Evolutionary conservation across 1,140 invertebrate species (phyloP).

Genomic region (Cecropterus lyciades): DNA sequence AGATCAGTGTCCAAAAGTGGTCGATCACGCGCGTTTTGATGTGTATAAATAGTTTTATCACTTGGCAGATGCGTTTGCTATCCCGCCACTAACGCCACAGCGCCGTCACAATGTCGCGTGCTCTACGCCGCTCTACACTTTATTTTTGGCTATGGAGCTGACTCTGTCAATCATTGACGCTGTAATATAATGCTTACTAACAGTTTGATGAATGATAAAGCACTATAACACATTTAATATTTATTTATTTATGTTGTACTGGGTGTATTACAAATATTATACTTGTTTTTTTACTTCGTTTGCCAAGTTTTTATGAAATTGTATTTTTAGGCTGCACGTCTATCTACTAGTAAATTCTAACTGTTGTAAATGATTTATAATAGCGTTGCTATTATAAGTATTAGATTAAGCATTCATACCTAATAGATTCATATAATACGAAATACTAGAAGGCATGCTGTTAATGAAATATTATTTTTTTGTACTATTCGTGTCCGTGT

Average conservation of each 20-base stretch:
- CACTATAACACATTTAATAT: not conserved
- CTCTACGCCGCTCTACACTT: conserved; percentile 43
- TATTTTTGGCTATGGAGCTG: conserved; percentile 46
- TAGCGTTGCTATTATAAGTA: too few relatives aligned
- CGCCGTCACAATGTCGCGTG: conserved; percentile 56
- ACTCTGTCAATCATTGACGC: conserved; percentile 23
- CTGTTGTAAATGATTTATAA: too few relatives aligned
- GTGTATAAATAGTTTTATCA: conserved; percentile 71
- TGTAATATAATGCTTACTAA: conserved; percentile 10
- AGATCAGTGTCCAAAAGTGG: conserved; percentile 59
- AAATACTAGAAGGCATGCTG: too few relatives aligned
- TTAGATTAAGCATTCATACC: too few relatives aligned
- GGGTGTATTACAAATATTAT: not conserved
- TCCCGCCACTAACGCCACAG: conserved; percentile 5
- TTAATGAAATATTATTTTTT: too few relatives aligned
- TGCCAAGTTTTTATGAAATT: too few relatives aligned
- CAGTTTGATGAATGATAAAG: conserved; percentile 9
- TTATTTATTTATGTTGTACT: not conserved
- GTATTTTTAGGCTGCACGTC: too few relatives aligned
- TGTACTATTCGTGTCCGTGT: too few relatives aligned
- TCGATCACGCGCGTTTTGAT: conserved; percentile 71
- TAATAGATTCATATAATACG: too few relatives aligned
- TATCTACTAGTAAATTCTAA: too few relatives aligned
- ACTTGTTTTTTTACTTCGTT: too few relatives aligned
- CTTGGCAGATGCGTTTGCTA: conserved; percentile 65